These are phyloP conservation scores for Acropternis orthonyx DNA, from an alignment of 2,797 vertebrate genomes.

Conservation along the genomic window DNA sequence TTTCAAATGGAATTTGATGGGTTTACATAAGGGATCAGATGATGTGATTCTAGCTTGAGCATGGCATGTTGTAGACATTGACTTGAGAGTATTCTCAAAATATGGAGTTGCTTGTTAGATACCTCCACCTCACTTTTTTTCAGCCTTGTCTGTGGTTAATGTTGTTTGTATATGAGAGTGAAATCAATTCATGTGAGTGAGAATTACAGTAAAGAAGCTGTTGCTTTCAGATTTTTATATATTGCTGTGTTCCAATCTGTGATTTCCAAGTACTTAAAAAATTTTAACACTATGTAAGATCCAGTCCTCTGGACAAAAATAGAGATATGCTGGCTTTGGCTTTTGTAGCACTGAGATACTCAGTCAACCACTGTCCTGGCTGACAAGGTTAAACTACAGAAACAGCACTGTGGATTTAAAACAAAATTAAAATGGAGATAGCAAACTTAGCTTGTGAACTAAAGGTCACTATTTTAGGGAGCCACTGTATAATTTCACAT, in stretches of 20 bases:
- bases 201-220: neutral
- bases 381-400: neutral
- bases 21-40: neutral
- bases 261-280: neutral
- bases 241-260: neutral
- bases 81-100: neutral
- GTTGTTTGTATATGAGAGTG: neutral
- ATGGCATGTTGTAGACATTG: neutral
- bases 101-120: neutral
- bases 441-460: neutral
- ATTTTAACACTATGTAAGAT: neutral
- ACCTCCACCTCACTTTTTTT: neutral
- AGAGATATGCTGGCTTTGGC: neutral
- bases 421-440: neutral
- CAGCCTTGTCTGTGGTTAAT: neutral
- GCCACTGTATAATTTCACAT: constrained; percentile 14
- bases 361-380: neutral
- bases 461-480: constrained; percentile 44
- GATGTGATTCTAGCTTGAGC: neutral
- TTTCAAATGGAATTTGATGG: neutral
- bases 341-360: neutral
- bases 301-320: neutral
- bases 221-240: neutral
- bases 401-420: neutral
- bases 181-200: neutral